Percentiles rank a stretch among this genome's conserved stretches.
These are phyloP conservation scores for Pungitius pungitius DNA, from an alignment of 2,113 vertebrate genomes.

Conservation along the genomic window DNA sequence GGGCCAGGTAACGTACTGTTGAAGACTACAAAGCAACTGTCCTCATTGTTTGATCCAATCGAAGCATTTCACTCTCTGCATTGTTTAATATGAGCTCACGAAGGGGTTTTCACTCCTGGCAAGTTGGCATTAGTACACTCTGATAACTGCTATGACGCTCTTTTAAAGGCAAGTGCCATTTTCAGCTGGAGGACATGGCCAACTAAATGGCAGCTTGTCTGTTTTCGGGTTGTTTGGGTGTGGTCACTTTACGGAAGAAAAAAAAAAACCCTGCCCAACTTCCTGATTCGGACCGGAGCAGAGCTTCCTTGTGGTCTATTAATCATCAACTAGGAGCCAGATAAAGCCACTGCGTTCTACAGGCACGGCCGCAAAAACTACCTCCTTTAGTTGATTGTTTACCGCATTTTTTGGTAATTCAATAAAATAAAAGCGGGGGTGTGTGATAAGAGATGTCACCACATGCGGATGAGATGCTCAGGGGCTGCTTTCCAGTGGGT, in stretches of 20 bases:
- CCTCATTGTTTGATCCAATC: neutral
- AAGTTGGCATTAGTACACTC: too few relatives aligned
- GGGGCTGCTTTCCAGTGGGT: neutral
- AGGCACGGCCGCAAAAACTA: conserved; percentile 2
- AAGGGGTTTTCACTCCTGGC: neutral
- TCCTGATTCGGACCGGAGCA: conserved; percentile 51
- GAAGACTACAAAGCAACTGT: neutral
- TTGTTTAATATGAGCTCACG: neutral
- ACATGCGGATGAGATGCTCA: neutral
- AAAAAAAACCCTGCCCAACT: conserved; percentile 51
- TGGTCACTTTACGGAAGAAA: conserved; percentile 44
- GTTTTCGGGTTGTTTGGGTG: conserved; percentile 47
- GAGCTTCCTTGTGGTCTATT: conserved; percentile 34
- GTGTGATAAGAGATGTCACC: neutral
- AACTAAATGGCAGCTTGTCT: conserved; percentile 5
- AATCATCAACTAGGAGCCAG: conserved; percentile 56
- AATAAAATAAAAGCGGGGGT: neutral
- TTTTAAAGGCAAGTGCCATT: neutral
- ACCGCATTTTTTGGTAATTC: too few relatives aligned
- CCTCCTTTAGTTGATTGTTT: neutral
- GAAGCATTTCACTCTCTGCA: neutral
- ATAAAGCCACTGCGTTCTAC: conserved; percentile 10
- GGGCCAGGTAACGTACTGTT: neutral
- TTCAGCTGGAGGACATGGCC: neutral
- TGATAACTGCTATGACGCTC: neutral